A percentile compares a stretch with the other conserved stretches of the same genome.
Conservation (phyloP, 1,140 invertebrate species). For the Cherax destructor region DNA sequence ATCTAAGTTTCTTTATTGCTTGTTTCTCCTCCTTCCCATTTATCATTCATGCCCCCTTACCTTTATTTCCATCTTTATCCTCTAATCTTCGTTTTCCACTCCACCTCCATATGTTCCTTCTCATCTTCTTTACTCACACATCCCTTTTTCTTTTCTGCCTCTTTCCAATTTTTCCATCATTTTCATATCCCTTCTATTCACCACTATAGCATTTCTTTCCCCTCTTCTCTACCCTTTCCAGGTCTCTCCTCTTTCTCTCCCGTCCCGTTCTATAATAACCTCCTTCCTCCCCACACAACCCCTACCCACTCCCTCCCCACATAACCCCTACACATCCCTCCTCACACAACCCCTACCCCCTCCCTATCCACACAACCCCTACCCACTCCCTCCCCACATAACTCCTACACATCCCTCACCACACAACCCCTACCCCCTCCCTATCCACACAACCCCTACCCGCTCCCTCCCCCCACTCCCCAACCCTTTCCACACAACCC, state of each 20-base stretch:
- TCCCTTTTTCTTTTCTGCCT: too few species aligned
- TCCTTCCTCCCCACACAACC: too few species aligned
- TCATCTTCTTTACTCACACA: too few species aligned
- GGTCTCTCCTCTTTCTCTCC: too few species aligned
- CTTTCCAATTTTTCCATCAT: too few species aligned
- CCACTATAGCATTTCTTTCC: too few species aligned
- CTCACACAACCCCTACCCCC: neutral
- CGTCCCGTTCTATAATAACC: too few species aligned
- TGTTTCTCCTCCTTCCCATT: too few species aligned
- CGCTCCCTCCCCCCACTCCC: neutral
- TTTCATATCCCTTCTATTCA: too few species aligned
- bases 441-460: neutral
- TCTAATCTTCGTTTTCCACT: neutral
- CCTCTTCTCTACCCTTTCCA: too few species aligned
- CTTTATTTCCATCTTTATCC: neutral
- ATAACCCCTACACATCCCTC: neutral
- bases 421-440: neutral
- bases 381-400: neutral
- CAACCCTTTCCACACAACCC: neutral
- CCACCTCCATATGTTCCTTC: neutral
- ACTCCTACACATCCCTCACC: neutral
- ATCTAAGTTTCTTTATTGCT: too few species aligned
- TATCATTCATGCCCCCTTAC: too few species aligned
- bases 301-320: neutral
- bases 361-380: neutral